Evolutionary conservation across 2,113 vertebrate species (phyloP).

Genomic region (Martes martes): DNA sequence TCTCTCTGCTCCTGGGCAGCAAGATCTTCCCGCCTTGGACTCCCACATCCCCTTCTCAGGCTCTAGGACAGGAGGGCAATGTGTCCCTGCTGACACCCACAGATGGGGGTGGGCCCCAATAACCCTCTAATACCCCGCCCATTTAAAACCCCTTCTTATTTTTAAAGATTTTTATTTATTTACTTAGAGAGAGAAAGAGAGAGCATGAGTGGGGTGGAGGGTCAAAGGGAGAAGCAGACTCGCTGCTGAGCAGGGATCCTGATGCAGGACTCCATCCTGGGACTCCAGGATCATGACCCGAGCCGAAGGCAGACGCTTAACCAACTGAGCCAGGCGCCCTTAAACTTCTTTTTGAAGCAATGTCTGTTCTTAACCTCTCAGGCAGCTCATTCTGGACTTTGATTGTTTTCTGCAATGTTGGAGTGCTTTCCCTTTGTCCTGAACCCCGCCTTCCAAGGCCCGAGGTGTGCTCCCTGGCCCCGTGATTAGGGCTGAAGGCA

Average conservation of each 20-base stretch:
- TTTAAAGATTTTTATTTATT: too few species aligned
- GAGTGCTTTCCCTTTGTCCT: not conserved
- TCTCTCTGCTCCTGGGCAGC: not conserved
- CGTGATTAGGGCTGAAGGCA: not conserved
- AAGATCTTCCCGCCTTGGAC: too few species aligned
- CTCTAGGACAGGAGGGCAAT: not conserved
- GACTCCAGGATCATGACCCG: too few species aligned
- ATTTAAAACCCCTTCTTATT: not conserved
- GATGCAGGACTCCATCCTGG: too few species aligned
- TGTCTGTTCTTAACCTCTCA: not conserved
- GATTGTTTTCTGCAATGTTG: not conserved
- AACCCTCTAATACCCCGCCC: accelerated
- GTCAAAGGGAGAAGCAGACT: too few species aligned
- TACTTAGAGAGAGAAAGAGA: too few species aligned
- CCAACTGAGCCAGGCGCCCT: too few species aligned
- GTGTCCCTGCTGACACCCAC: not conserved
- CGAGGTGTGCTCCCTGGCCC: not conserved
- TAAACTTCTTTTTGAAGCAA: not conserved
- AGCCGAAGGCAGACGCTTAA: too few species aligned
- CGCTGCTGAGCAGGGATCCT: too few species aligned
- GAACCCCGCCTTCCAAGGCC: not conserved
- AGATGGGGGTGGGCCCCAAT: not conserved
- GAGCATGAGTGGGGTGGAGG: too few species aligned
- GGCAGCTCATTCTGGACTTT: not conserved
- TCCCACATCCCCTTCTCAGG: not conserved